Base-by-base conservation (phyloP, 2,888 invertebrate genomes). In the Serripes groenlandicus region DNA sequence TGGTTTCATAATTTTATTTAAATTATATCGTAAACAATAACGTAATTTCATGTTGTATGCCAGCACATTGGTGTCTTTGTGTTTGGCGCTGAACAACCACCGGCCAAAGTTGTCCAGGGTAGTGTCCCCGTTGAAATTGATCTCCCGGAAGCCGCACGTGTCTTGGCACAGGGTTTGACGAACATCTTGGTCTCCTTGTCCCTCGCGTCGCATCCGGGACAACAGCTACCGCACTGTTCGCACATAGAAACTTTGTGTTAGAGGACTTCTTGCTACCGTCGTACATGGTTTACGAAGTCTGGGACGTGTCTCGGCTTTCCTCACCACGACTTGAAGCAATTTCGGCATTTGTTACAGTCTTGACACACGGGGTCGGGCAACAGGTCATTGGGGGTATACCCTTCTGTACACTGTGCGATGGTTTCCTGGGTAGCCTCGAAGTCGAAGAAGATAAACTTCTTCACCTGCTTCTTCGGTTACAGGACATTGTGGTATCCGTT, bases 11-110 rank as follows among this genome's bases (percentile, higher is more conserved):
- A 64, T 37, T 30, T 37, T 37, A 37, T 68, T 83, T 23, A 75
- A 69, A 42, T 4, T 4, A 15, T 15, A 35, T 30, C 4, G 9
- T 15, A 23, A 23, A 49, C 7, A 32, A 71, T 23, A 18, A 32
- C 37, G 37, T 15, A 74, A 37, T 49, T 83, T 85, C 70, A 77
- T 75, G 37, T 83, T 85, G 52, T 83, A 83, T 28, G 85, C 78
- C 56, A 85, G 28, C 28, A 82, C 81, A 11, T 60, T 84, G 66
- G 34, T 69, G 49, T 81, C 73, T 64, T 79, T 81, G 35, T 83
- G 78, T 49, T 78, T 69, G 11, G 35, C 42, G 28, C 66, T 66
- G 58, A 75, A 79, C 56, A 81, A 54, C 69, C 83, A 83, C 15
- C 62, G 28, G n/a, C 86, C 81, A 64, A 82, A 85, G 7, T 71